These are phyloP conservation scores for Hyposoter dolosus DNA, from an alignment of 2,888 invertebrate species.

Conservation along the genomic window DNA sequence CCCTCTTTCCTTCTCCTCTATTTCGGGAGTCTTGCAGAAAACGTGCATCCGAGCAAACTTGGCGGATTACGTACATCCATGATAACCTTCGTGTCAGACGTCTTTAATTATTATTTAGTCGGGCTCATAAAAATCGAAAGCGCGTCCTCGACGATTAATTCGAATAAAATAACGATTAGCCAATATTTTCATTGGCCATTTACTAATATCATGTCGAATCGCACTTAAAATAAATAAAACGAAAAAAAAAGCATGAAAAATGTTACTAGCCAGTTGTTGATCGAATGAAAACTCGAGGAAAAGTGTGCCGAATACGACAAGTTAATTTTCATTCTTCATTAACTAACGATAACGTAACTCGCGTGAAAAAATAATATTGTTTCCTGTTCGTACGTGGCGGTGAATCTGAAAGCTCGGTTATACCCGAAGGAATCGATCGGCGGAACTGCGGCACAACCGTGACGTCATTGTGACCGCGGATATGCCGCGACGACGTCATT, in stretches of 20 bases:
- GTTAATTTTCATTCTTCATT: background rate
- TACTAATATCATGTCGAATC: background rate
- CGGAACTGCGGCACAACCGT: conserved; percentile 84
- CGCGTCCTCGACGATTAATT: background rate
- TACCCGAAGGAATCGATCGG: conserved; percentile 78
- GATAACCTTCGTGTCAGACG: conserved; percentile 11
- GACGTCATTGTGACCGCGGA: conserved; percentile 81
- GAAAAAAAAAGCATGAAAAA: background rate
- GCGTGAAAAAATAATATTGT: conserved; percentile 3
- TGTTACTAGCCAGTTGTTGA: background rate
- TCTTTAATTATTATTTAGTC: conserved; percentile 31
- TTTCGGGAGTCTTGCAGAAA: conserved; percentile 38
- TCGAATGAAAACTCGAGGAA: background rate
- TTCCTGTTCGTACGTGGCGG: conserved; percentile 22
- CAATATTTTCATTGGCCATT: background rate
- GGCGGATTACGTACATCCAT: background rate
- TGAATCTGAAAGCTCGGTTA: conserved; percentile 33
- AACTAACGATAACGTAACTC: background rate
- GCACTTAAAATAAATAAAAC: background rate
- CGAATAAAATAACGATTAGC: background rate
- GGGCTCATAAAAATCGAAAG: conserved; percentile 10
- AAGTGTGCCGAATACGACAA: background rate
- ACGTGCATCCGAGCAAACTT: conserved; percentile 20
- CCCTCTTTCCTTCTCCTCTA: conserved; percentile 36
- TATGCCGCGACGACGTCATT: conserved; percentile 78